Base-by-base conservation (phyloP, 2,113 vertebrate species). In the Xiphias gladius region DNA sequence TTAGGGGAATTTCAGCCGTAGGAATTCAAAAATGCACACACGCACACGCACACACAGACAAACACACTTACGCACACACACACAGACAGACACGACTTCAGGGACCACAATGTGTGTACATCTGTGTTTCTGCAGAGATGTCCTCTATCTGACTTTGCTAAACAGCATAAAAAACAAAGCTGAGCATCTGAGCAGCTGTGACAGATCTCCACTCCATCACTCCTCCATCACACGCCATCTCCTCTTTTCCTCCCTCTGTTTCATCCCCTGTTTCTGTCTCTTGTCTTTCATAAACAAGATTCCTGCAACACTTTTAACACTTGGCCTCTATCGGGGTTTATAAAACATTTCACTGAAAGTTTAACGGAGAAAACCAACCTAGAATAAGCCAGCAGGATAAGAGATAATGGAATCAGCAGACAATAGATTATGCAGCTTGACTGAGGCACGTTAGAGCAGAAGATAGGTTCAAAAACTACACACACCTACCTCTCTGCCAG, bases 111-210 rank as follows among this genome's bases (percentile, higher is more conserved):
- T 50, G 74, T 75, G 83, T 74, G 68, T 59, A 32, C 67, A 73
- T 89, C 82, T 77, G 73, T 67, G 82, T 73, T 69, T 85, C 79
- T 71, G 82, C 83, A 76, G 59, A 66, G 28, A 83, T 28, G 75
- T 79, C 84, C 78, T 88, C 77, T 66, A 26, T 86, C 58, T 83
- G 84, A 79, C 72, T 84, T 85, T 62, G 69, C 77, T 82, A 71
- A 82, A 80, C 79, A 82, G 50, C 72, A 20, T 57, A 64, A 81
- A 85, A 84, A 84, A 68, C 68, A 81, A 75, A 57, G 26, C n/a
- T 24, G 67, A 67, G 63, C 48, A 71, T 79, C 81, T 55, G 82
- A 83, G 78, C 86, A 89, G 86, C 86, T 88, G 87, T 71, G 82
- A 65, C 78, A 69, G 32, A 84, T 78, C 80, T 28, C 59, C 41